Base-by-base conservation (phyloP, 1,140 invertebrate species). In the Zaprionus nigranus region DNA sequence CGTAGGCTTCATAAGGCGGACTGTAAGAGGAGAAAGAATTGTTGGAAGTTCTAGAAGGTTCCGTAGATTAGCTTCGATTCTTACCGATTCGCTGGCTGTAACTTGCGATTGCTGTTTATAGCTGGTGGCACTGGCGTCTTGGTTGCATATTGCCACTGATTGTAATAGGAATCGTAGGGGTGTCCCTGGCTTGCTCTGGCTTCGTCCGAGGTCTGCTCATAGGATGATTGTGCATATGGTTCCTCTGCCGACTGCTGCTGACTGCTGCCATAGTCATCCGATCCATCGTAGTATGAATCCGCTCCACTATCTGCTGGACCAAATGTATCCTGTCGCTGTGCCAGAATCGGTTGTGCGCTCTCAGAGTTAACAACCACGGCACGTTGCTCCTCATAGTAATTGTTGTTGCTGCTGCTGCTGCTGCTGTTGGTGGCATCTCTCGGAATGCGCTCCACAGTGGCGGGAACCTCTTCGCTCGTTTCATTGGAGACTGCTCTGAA, bases 331-430 rank as follows among this genome's bases (percentile, higher is more conserved):
- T 80, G 78, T 12, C 84, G 81, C 59, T 73, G 60, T 0, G 70
- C 84, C 46, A 78, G 26, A 0, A 79, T 54, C 1, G 85, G 63
- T 12, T 62, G 46, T 15, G 66, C 63, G 20, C 64, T 85, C 22
- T 90, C 70, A 7, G 64, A 53, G 26, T 85, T 82, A 15, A 90
- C 85, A n/a, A 90, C 81, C 26, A 90, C 86, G 20, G 85, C 82
- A 7, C 64, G 63, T 43, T 90, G 85, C 49, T 90, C 85, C 67
- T 90, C 85, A 28, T 90, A 90, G 46, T 75, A 90, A 36, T 67
- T 70, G 12, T 75, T 84, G 13, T 66, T 60, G n/a, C 65, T 40
- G 2, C 69, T 83, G 13, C 82, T 90, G 9, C 69, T 58, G 15
- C 68, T 49, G 2, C 73, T 88, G 13, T 85, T 90, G 11, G 17